Conservation (phyloP, 2,797 vertebrate species). For the Salarias fasciatus region DNA sequence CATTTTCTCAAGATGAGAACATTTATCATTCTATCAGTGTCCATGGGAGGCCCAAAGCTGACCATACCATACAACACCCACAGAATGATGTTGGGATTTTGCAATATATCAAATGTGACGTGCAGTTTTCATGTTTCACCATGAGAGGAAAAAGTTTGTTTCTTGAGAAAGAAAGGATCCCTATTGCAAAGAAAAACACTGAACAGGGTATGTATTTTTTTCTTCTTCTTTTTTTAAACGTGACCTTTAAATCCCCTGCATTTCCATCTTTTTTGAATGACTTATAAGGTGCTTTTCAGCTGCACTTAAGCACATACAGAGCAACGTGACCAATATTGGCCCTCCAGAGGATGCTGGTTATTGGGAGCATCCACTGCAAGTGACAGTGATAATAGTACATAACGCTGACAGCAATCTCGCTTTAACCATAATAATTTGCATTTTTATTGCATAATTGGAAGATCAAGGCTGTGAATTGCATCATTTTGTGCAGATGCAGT, state of each 20-base stretch:
- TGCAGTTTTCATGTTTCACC: slow-evolving; percentile 66
- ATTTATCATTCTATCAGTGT: slow-evolving; percentile 88
- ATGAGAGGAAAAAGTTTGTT: slow-evolving; percentile 60
- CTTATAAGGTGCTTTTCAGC: slow-evolving; percentile 49
- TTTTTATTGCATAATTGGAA: slow-evolving; percentile 65
- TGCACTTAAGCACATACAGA: slow-evolving; percentile 28
- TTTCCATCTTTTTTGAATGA: slow-evolving; percentile 33
- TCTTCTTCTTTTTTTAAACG: slow-evolving; percentile 56
- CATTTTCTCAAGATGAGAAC: slow-evolving; percentile 85
- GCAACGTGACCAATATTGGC: slow-evolving; percentile 40
- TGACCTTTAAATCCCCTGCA: slow-evolving; percentile 69
- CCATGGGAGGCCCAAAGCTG: slow-evolving; percentile 85
- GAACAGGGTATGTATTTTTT: slow-evolving; percentile 51
- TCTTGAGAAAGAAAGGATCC: slow-evolving; percentile 59
- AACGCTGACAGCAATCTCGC: slow-evolving; percentile 51
- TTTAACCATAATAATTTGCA: slow-evolving; percentile 59
- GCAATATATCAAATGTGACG: slow-evolving; percentile 32
- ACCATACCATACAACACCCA: slow-evolving; percentile 64
- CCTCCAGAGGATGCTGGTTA: slow-evolving; percentile 48
- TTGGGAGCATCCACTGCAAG: slow-evolving; percentile 40
- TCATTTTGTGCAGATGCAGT: slow-evolving; percentile 43
- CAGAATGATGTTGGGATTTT: slow-evolving; percentile 47
- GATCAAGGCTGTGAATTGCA: slow-evolving; percentile 46
- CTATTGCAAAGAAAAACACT: slow-evolving; percentile 62
- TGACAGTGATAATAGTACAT: slow-evolving; percentile 46